A percentile compares a stretch with the other conserved stretches of the same genome.
phyloP scores from a whole-genome alignment of 2,797 vertebrate species.

The Glyptemys insculpta region DNA sequence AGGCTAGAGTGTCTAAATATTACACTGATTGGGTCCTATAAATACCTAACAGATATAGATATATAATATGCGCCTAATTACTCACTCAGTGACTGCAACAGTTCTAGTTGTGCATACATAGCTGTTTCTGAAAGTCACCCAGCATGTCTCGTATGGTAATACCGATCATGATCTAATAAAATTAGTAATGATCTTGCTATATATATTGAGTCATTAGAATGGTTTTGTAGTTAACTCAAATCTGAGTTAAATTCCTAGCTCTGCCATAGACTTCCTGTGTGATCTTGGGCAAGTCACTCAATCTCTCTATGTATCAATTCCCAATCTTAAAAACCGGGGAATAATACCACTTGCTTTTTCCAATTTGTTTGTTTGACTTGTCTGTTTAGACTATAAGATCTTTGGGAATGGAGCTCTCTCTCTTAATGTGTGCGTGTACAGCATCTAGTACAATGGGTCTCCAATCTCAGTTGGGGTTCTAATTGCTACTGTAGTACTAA shows the following conservation, averaged over 20 bases:
- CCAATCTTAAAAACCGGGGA: background rate
- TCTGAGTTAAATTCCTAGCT: background rate
- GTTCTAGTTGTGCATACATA: background rate
- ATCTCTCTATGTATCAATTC: background rate
- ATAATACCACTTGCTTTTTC: rapidly evolving
- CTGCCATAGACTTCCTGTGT: background rate
- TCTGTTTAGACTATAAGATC: background rate
- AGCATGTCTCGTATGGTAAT: rapidly evolving
- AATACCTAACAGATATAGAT: background rate
- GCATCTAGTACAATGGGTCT: background rate
- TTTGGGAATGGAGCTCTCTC: background rate
- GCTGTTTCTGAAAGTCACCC: background rate
- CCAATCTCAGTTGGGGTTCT: background rate
- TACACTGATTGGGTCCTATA: background rate
- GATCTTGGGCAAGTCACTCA: background rate
- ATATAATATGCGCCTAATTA: background rate
- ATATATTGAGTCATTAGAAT: background rate
- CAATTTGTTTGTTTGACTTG: background rate
- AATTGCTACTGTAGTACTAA: background rate
- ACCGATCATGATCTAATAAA: background rate
- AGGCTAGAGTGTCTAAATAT: background rate
- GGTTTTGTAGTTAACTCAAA: background rate
- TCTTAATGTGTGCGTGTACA: rapidly evolving
- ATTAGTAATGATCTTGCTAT: background rate
- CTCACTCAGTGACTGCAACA: background rate